Evolutionary conservation across 2,888 invertebrate genomes (phyloP), one percentile per base, ranked within the genome.

Genomic region (Nomada flava): DNA sequence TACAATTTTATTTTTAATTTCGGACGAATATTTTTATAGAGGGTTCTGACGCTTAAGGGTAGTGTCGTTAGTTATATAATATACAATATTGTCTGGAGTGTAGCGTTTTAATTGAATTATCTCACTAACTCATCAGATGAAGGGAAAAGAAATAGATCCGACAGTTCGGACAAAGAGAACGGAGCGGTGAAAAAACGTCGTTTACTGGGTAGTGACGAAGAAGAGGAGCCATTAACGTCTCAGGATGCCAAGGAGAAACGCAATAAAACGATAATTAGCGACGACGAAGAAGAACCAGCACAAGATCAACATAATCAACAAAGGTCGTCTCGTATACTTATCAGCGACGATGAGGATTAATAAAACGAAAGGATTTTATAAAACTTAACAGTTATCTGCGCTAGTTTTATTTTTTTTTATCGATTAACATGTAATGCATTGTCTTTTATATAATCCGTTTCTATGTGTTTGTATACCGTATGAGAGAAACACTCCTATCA

Each of bases 151-250:
- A 70, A 67, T 73, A 88, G 90, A 55, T 89, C 90, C 4, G 89
- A 90, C 15, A 86, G 86, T 74, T 91, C 92, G 5, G 92, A 91
- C 42, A 79, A 79, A 13, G 91, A 92, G 20, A 77, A 83, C 42
- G 90, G 90, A 5, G 75, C 72, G 29, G 72, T 79, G 42, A 93
- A 93, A 74, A 93, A 91, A 86, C 93, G 93, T 63, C 92, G 93
- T 36, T 69, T 93, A 26, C 75, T 93, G 44, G 89, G 91, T 65
- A 92, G 92, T 84, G 93, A 93, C 63, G 92, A 93, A 23, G 93
- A 93, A 69, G 86, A 86, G 7, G 89, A 81, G 15, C 47, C 71
- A 44, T 53, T 72, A 53, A 63, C 23, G 57, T 63, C 65, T 57
- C 65, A 47, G 50, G 29, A 75, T 60, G 59, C 52, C 13, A 29